phyloP scores from a whole-genome alignment of 2,797 vertebrate genomes.

The Hirundo rustica region DNA sequence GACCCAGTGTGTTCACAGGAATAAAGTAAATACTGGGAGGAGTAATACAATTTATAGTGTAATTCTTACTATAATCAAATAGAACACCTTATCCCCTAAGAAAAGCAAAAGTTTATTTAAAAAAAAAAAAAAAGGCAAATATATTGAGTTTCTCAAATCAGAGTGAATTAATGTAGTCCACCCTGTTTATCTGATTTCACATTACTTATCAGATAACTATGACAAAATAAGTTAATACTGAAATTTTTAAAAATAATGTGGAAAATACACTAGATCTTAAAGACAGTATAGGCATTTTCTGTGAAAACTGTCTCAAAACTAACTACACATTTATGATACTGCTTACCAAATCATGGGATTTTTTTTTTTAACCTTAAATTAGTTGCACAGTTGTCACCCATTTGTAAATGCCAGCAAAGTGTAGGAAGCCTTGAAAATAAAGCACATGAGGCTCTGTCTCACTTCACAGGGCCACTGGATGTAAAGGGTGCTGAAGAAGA shows the following conservation, averaged over 20 bases:
- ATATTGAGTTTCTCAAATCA: neutral
- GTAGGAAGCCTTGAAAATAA: slow-evolving; percentile 67
- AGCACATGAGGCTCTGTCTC: slow-evolving; percentile 54
- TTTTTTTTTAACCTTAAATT: neutral
- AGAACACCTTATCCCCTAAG: neutral
- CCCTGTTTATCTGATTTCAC: neutral
- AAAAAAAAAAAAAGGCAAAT: neutral
- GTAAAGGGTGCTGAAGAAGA: slow-evolving; percentile 68
- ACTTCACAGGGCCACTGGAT: slow-evolving; percentile 66
- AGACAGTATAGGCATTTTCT: neutral
- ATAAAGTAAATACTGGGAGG: neutral
- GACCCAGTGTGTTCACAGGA: neutral
- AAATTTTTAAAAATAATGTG: neutral
- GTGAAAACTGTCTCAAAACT: neutral
- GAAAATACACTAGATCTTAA: neutral
- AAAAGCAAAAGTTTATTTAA: neutral
- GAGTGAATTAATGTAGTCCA: neutral
- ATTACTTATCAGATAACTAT: neutral
- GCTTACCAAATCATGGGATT: neutral
- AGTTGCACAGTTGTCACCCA: slow-evolving; percentile 62
- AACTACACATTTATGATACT: neutral
- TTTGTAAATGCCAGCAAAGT: slow-evolving; percentile 63
- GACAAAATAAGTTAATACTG: neutral
- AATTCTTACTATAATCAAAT: neutral
- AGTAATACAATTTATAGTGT: neutral